Percentiles rank a stretch among this genome's conserved stretches.
Conservation (phyloP, 2,888 invertebrate species). For the Tinea pellionella region DNA sequence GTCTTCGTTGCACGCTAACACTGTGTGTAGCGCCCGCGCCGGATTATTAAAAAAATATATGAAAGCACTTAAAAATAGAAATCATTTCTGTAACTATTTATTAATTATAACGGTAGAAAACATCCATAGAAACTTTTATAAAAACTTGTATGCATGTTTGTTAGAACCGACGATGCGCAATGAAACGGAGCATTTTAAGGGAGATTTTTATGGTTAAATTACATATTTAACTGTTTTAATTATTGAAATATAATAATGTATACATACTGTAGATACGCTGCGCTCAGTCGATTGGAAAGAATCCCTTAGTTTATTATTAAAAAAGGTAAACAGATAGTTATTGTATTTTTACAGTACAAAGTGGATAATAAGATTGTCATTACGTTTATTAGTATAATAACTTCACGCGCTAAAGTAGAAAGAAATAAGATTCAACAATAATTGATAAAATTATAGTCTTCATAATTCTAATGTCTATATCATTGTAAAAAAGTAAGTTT, state of each 20-base stretch:
- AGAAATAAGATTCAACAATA: not conserved
- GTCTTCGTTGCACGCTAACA: too few species aligned
- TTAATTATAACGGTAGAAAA: not conserved
- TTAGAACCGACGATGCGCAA: not conserved
- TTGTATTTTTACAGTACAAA: not conserved
- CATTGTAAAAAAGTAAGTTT: not conserved
- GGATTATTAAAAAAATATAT: too few species aligned
- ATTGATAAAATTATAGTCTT: not conserved
- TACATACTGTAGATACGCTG: not conserved
- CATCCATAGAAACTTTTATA: not conserved
- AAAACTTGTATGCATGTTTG: not conserved
- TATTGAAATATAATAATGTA: not conserved
- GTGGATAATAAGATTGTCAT: not conserved
- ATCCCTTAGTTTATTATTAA: not conserved
- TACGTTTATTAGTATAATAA: not conserved
- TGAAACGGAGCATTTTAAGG: conserved; percentile 2
- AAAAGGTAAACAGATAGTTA: not conserved
- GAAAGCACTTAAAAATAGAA: not conserved
- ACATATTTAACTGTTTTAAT: not conserved
- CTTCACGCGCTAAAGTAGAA: not conserved
- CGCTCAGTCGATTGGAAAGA: not conserved
- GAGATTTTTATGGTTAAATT: conserved; percentile 1
- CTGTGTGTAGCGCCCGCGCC: not conserved
- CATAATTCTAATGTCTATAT: not conserved
- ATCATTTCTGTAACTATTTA: not conserved